Conservation (phyloP, 2,888 invertebrate genomes). For the Pristionchus entomophagus region DNA sequence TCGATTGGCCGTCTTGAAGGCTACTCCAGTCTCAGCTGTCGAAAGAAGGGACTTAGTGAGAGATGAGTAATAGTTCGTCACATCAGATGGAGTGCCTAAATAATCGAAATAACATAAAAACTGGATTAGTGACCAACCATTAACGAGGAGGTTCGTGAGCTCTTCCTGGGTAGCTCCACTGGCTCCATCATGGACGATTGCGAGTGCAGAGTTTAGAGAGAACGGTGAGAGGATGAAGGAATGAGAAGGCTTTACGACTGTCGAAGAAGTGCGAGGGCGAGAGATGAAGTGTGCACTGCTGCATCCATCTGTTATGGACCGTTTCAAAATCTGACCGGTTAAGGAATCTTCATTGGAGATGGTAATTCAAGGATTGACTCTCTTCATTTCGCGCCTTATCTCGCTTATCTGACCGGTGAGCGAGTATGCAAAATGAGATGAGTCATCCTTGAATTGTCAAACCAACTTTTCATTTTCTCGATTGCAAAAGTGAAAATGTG, state of each 20-base stretch:
- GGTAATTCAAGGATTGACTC: too few relatives aligned
- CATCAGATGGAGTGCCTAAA: neutral
- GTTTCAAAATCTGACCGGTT: too few relatives aligned
- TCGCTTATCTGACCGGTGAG: too few relatives aligned
- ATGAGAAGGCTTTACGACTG: neutral
- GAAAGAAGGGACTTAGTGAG: neutral
- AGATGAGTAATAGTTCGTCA: neutral
- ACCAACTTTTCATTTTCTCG: too few relatives aligned
- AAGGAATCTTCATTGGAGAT: too few relatives aligned
- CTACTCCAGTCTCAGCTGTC: neutral
- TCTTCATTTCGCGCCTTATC: too few relatives aligned
- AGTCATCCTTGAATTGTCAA: too few relatives aligned
- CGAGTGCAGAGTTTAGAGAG: neutral
- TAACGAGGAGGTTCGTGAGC: neutral
- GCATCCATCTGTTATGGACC: too few relatives aligned
- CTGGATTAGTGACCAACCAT: neutral
- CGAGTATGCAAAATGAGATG: too few relatives aligned
- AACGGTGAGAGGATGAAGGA: conserved; percentile 20
- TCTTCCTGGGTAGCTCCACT: neutral
- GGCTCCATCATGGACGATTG: neutral
- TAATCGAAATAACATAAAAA: neutral
- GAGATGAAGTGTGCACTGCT: neutral
- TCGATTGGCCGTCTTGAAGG: neutral
- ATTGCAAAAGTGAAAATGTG: too few relatives aligned
- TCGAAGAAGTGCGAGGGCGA: conserved; percentile 9